Conservation (phyloP, 2,113 vertebrate species). For the Mus pahari region DNA sequence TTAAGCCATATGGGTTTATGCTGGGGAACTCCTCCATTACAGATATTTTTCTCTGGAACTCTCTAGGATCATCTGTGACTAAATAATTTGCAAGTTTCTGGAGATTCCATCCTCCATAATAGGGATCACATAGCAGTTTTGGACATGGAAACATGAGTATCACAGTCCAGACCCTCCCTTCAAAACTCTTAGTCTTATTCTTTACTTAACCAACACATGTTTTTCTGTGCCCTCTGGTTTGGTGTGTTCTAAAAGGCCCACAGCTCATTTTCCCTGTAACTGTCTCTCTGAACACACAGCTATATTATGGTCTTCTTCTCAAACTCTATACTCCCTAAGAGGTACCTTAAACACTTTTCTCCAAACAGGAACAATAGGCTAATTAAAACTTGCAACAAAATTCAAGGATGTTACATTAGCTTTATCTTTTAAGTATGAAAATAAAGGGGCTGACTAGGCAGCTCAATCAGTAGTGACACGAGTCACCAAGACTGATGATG, state of each 20-base stretch:
- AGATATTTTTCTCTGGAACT: background rate
- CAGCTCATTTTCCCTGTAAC: background rate
- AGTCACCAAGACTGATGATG: background rate
- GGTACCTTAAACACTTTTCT: background rate
- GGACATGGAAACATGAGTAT: background rate
- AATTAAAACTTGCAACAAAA: background rate
- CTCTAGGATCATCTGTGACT: background rate
- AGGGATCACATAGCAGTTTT: background rate
- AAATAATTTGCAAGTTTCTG: background rate
- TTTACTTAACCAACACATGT: background rate
- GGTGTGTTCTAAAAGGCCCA: background rate
- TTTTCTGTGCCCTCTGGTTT: background rate
- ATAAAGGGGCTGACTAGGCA: background rate
- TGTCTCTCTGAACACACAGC: background rate
- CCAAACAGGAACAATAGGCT: background rate
- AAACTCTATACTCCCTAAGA: background rate
- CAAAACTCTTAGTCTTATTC: background rate
- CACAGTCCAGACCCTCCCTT: background rate
- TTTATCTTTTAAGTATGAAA: background rate
- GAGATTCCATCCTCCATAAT: background rate
- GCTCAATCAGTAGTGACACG: background rate
- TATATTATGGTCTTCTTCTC: background rate
- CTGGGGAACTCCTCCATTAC: background rate
- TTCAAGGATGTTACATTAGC: background rate
- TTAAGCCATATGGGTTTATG: background rate